phyloP scores from a whole-genome alignment of 2,797 vertebrate species.

The Falco columbarius region DNA sequence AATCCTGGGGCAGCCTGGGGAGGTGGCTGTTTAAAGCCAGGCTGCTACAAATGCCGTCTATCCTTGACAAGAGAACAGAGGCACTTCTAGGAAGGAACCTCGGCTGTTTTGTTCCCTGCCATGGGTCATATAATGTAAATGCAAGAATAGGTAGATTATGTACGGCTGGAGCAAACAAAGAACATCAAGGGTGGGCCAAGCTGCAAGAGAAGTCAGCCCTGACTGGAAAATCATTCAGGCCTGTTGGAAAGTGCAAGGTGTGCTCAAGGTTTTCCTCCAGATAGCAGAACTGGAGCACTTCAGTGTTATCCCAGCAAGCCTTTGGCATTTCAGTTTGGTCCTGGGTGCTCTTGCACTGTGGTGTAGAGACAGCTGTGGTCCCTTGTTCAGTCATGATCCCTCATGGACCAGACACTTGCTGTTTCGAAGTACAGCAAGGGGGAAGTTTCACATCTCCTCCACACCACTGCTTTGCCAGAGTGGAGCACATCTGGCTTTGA shows the following conservation, averaged over 20 bases:
- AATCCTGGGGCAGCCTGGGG: background rate
- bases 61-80: background rate
- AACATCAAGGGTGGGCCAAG: background rate
- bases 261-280: background rate
- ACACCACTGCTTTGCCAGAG: background rate
- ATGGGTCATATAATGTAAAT: background rate
- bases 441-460: background rate
- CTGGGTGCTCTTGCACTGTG: background rate
- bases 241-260: background rate
- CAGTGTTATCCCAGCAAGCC: background rate
- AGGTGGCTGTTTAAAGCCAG: background rate
- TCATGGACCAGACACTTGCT: background rate
- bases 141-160: background rate
- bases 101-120: background rate
- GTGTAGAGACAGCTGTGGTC: background rate
- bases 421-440: background rate
- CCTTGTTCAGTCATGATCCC: fast-evolving
- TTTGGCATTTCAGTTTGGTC: background rate
- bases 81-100: background rate
- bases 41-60: background rate
- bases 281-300: background rate
- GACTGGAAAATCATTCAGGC: background rate
- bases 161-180: background rate
- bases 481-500: background rate
- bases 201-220: background rate